Evolutionary conservation across 2,113 vertebrate species (phyloP).

Genomic region (Oncorhynchus tshawytscha): DNA sequence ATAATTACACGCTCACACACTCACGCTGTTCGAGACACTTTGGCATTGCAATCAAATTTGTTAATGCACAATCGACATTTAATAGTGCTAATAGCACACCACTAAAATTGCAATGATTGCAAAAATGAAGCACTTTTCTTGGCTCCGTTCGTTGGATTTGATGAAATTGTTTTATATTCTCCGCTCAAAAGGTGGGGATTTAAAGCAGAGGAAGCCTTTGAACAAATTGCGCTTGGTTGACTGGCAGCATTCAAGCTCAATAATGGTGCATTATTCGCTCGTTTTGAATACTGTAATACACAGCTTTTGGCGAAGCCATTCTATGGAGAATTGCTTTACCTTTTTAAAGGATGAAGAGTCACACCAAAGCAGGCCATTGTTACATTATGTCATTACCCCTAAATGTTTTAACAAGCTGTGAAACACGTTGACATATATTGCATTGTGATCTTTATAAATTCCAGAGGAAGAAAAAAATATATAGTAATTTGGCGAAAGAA

Average conservation of each 20-base stretch:
- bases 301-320: constrained; percentile 91
- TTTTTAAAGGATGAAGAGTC: constrained; percentile 96
- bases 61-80: constrained; percentile 96
- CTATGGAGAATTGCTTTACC: constrained; percentile 99
- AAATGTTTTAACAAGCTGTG: constrained; percentile 93
- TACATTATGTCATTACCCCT: constrained; percentile 88
- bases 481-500: neutral
- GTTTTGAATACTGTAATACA: constrained; percentile 99
- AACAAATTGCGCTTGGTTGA: constrained; percentile 97
- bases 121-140: constrained; percentile 95
- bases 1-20: constrained; percentile 20
- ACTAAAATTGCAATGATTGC: constrained; percentile 98
- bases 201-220: constrained; percentile 88
- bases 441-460: constrained; percentile 72
- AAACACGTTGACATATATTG: constrained; percentile 84
- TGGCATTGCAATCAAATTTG: constrained; percentile 88
- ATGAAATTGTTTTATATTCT: constrained; percentile 99
- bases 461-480: constrained; percentile 42
- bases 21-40: constrained; percentile 49
- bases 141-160: constrained; percentile 88
- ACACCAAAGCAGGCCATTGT: constrained; percentile 90
- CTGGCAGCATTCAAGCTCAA: constrained; percentile 95
- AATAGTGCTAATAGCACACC: constrained; percentile 96
- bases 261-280: constrained; percentile 99
- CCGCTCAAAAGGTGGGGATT: constrained; percentile 91